A percentile compares a stretch with the other conserved stretches of the same genome.
phyloP scores from a whole-genome alignment of 2,888 invertebrate species.

The Dorcus parallelipipedus region DNA sequence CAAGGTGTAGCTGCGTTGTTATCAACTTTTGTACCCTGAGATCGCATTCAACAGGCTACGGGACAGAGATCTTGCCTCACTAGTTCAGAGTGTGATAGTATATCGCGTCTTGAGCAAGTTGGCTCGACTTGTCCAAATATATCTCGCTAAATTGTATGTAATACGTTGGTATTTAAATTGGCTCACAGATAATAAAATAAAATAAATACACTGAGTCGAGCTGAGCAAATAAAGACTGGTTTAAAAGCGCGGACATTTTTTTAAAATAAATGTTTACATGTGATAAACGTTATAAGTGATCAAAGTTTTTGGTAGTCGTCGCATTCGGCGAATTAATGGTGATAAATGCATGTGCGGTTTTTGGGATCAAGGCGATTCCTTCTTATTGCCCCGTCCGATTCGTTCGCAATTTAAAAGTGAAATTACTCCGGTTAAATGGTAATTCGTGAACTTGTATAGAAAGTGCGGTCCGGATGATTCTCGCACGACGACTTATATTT shows the following conservation, averaged over 20 bases:
- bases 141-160: constrained; percentile 17
- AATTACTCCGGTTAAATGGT: constrained; percentile 9
- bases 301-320: too few relatives aligned
- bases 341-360: too few relatives aligned
- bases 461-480: constrained; percentile 11
- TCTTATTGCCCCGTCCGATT: too few relatives aligned
- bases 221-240: background rate
- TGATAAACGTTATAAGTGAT: constrained; percentile 4
- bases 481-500: background rate
- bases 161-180: constrained; percentile 19
- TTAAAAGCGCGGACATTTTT: too few relatives aligned
- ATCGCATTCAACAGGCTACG: constrained; percentile 21
- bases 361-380: too few relatives aligned
- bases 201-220: background rate
- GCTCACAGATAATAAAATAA: background rate
- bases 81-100: constrained; percentile 20
- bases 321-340: too few relatives aligned
- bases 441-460: constrained; percentile 14
- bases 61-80: constrained; percentile 18
- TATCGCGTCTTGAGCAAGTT: constrained; percentile 18
- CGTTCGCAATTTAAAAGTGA: constrained; percentile 12
- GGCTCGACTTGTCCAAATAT: constrained; percentile 11
- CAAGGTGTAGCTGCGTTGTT: background rate
- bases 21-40: constrained; percentile 16
- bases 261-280: constrained; percentile 10